Conservation (phyloP, 2,888 invertebrate species). For the Ditula angustiorana region DNA sequence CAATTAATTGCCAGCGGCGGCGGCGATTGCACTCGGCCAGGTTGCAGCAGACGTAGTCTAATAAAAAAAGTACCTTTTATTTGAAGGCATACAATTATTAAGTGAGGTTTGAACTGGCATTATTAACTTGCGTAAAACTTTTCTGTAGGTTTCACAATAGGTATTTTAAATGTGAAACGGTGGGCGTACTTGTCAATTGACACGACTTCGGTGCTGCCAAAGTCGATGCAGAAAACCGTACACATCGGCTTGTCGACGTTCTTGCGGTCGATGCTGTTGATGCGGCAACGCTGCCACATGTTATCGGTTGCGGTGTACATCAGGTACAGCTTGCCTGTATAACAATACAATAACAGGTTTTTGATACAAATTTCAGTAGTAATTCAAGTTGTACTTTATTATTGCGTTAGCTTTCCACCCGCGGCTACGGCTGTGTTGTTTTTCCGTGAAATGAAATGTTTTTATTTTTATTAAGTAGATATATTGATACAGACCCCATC, state of each 20-base stretch:
- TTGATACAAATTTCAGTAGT: neutral
- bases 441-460: no score
- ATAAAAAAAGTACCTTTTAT: constrained; percentile 46
- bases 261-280: constrained; percentile 67
- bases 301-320: constrained; percentile 82
- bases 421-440: no score
- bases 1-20: constrained; percentile 86
- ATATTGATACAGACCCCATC: no score
- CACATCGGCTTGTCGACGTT: constrained; percentile 63
- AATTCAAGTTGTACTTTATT: no score
- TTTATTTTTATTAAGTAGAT: no score
- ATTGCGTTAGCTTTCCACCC: no score
- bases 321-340: constrained; percentile 87
- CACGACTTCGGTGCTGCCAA: constrained; percentile 84
- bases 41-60: constrained; percentile 80
- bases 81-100: no score
- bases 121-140: no score
- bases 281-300: constrained; percentile 88
- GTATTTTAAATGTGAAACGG: neutral
- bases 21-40: constrained; percentile 65
- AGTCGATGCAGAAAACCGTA: constrained; percentile 87
- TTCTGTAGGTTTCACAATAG: no score
- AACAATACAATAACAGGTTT: neutral
- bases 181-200: constrained; percentile 56
- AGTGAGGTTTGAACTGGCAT: no score